Percentiles rank a stretch among this genome's conserved stretches.
These are phyloP conservation scores for Eupithecia vulgata DNA, from an alignment of 2,888 invertebrate genomes.

Conservation along the genomic window DNA sequence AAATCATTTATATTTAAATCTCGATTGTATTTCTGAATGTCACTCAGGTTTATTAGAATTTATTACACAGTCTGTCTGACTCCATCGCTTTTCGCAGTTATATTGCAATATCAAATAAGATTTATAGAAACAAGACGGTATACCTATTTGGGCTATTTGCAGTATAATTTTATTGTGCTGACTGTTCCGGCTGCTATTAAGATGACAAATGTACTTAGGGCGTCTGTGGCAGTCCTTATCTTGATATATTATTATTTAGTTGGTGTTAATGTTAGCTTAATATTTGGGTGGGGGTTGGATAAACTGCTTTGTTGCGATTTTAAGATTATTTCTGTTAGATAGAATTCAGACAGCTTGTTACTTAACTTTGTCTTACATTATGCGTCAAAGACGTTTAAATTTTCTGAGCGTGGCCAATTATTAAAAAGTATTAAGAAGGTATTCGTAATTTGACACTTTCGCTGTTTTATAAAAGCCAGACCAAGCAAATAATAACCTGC, in stretches of 20 bases:
- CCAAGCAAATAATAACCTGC: background rate
- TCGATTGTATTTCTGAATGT: too few relatives aligned
- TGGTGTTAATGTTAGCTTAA: conserved; percentile 30
- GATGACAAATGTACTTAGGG: conserved; percentile 57
- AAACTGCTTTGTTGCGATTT: background rate
- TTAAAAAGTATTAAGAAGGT: too few relatives aligned
- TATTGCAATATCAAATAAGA: background rate
- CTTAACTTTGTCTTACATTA: background rate
- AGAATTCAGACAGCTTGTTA: background rate
- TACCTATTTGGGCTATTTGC: conserved; percentile 48
- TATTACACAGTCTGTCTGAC: background rate
- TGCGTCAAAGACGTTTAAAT: background rate
- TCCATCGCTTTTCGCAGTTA: background rate
- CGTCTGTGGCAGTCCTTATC: conserved; percentile 52
- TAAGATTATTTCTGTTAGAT: background rate
- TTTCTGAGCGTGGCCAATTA: background rate
- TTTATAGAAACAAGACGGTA: background rate
- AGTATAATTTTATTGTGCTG: conserved; percentile 59
- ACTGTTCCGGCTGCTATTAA: conserved; percentile 57
- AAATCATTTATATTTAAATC: too few relatives aligned
- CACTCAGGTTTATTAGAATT: too few relatives aligned
- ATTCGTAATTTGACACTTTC: background rate
- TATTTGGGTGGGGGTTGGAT: background rate
- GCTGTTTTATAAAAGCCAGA: background rate
- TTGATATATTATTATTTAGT: conserved; percentile 45